Evolutionary conservation across 2,797 vertebrate species (phyloP), one percentile per base, ranked within the genome.

Genomic region (Phrynocephalus forsythii): DNA sequence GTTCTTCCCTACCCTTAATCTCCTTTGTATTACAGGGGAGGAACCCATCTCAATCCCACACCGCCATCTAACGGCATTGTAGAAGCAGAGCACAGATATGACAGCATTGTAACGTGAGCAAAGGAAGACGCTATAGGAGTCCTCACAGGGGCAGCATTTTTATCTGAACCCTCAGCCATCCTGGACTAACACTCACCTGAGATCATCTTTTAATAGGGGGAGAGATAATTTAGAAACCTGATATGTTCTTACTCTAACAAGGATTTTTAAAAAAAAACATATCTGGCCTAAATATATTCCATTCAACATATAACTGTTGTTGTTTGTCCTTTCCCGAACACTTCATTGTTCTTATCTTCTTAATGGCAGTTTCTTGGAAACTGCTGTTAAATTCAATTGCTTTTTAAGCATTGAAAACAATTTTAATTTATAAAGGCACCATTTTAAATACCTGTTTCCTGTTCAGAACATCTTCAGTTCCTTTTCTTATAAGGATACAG

Each of bases 1-100:
- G 68, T 86, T 79, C 77, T 69, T 79, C 38, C 38, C 30, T 38
- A 5, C 48, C 33, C 22, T 44, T 56, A 72, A 79, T 60, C 28
- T 69, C 77, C 20, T 26, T 86, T 72, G 38, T 30, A 56, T 81
- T 84, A 63, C 4, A 82, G 76, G 63, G 24, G 38, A 33, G 20
- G 44, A 92, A 85, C 63, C 66, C 0, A 0, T 13, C 72, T 88
- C 93, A 82, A 92, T 95, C 95, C 84, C 89, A 77, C 86, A 91
- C 91, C 83, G 63, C 94, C 94, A 94, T 82, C 96, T 96, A 90
- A 88, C 89, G 95, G 92, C 82, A 63, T 24, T 71, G 2, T 71
- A 76, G 69, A 38, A 75, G 69, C 71, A 91, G 18, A 90, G 83
- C 56, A 10, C 1, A 63, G 81, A 22, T 87, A 90, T 73, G 52